A percentile compares a stretch with the other conserved stretches of the same genome.
Conservation (phyloP, 2,113 vertebrate species). For the Urocolius indicus region DNA sequence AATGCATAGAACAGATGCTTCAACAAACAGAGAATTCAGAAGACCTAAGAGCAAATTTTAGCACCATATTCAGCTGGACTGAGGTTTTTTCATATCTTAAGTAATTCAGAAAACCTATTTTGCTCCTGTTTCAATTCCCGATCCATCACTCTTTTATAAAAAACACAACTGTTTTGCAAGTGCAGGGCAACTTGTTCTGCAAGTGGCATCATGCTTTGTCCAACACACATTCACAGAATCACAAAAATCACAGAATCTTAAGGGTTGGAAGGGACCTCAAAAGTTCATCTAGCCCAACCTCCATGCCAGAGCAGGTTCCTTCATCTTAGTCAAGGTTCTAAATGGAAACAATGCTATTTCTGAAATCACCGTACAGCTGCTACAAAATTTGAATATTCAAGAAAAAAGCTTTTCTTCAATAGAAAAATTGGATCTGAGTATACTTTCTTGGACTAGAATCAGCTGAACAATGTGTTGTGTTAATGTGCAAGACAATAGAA, state of each 20-base stretch:
- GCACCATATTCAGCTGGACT: neutral
- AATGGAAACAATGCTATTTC: too few relatives aligned
- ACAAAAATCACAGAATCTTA: too few relatives aligned
- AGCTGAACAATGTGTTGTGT: neutral
- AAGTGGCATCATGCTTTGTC: neutral
- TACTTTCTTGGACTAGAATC: neutral
- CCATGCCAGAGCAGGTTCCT: too few relatives aligned
- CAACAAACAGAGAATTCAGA: neutral
- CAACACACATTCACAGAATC: fast-evolving
- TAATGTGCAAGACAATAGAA: neutral
- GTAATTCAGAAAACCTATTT: neutral
- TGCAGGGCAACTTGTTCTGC: neutral
- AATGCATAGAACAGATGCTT: neutral
- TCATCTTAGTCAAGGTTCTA: too few relatives aligned
- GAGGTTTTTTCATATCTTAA: neutral
- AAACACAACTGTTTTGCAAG: neutral
- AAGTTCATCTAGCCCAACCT: too few relatives aligned
- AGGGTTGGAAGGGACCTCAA: too few relatives aligned
- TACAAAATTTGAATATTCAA: neutral
- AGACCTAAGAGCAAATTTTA: neutral
- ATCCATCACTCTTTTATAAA: neutral
- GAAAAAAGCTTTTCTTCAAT: neutral
- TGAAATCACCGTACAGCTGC: neutral
- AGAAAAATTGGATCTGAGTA: neutral
- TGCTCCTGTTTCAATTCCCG: neutral